These are phyloP conservation scores for Coccyzus lansbergi DNA, from an alignment of 2,797 vertebrate genomes.

Conservation along the genomic window DNA sequence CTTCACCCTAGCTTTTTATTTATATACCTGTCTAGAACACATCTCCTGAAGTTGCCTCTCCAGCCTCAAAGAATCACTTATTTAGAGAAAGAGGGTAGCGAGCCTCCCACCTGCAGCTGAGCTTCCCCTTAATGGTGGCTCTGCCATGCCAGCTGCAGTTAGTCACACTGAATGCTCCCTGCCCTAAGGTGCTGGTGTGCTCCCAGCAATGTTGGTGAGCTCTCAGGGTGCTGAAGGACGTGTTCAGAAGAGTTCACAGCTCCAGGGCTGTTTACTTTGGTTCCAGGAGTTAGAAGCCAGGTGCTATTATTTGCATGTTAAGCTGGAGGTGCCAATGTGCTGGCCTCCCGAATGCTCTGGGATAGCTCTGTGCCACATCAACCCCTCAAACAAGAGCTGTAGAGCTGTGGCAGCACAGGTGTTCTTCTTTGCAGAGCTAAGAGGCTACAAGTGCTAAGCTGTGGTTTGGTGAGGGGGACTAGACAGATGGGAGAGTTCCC, in stretches of 20 bases:
- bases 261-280: constrained; percentile 9
- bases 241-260: not conserved
- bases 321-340: not conserved
- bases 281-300: not conserved
- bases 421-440: not conserved
- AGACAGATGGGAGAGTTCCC: not conserved
- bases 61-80: not conserved
- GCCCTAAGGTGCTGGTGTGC: fast-evolving
- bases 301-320: not conserved
- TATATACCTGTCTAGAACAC: not conserved
- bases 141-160: not conserved
- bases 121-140: not conserved
- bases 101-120: not conserved
- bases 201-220: not conserved
- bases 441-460: not conserved
- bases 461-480: not conserved
- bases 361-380: not conserved
- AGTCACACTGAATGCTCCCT: not conserved
- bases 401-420: not conserved
- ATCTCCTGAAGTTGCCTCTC: not conserved
- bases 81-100: not conserved
- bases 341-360: not conserved
- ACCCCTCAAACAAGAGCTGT: not conserved
- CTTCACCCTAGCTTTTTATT: not conserved
- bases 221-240: not conserved